Percentiles rank a stretch among this genome's conserved stretches.
Conservation (phyloP, 2,888 invertebrate species). For the Cinara cedri region DNA sequence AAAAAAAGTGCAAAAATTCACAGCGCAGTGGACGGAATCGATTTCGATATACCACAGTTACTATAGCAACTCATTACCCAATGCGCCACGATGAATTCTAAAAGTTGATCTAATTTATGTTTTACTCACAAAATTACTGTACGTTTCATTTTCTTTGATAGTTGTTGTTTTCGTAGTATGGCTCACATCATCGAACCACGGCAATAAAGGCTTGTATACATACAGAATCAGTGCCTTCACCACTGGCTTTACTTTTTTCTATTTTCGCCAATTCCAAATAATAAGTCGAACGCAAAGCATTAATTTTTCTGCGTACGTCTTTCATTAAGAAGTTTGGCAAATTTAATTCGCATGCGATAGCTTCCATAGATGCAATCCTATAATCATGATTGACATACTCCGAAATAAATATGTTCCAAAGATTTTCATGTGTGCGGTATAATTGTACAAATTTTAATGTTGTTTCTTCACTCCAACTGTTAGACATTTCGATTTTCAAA, state of each 20-base stretch:
- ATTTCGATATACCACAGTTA: no score
- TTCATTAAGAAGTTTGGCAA: no score
- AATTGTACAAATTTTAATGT: constrained; percentile 37
- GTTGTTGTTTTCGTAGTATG: constrained; percentile 28
- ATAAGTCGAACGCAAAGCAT: constrained; percentile 36
- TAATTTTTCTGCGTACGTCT: constrained; percentile 40
- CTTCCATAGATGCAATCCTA: constrained; percentile 23
- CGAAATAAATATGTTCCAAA: constrained; percentile 28
- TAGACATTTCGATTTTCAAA: background rate
- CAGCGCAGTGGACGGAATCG: no score
- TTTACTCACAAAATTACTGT: constrained; percentile 35
- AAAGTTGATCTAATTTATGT: no score
- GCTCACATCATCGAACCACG: constrained; percentile 33
- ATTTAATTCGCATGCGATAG: constrained; percentile 32
- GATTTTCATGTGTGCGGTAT: constrained; percentile 29
- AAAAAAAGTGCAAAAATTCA: no score
- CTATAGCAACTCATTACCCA: no score
- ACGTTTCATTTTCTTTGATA: constrained; percentile 16
- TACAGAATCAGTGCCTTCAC: constrained; percentile 1
- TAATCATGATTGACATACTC: constrained; percentile 23
- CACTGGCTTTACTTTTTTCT: constrained; percentile 29
- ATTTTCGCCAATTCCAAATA: constrained; percentile 33
- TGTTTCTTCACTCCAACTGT: constrained; percentile 22
- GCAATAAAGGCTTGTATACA: constrained; percentile 38
- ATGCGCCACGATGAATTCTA: no score